Percentiles rank a stretch among this genome's conserved stretches.
These are phyloP conservation scores for Puffinus mauretanicus DNA, from an alignment of 2,113 vertebrate genomes.

Conservation along the genomic window DNA sequence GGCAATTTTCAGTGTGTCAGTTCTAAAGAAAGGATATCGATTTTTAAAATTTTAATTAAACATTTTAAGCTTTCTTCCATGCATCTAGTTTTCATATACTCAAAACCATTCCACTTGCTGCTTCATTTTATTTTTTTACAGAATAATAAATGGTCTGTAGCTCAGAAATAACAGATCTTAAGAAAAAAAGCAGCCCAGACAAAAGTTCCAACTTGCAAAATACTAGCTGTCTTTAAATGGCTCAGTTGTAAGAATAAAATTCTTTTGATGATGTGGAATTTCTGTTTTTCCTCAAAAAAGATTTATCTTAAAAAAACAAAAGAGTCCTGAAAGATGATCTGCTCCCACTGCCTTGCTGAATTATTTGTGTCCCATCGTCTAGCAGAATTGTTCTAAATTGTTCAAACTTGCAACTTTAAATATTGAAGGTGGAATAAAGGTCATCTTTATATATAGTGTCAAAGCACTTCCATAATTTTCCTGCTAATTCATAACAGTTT, in stretches of 20 bases:
- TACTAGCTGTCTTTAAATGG: background rate
- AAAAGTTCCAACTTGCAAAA: background rate
- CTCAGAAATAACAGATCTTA: background rate
- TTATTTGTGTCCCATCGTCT: background rate
- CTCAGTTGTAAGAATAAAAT: background rate
- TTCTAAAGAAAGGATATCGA: background rate
- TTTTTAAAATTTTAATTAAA: conserved; percentile 8
- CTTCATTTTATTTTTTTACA: background rate
- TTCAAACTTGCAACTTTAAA: background rate
- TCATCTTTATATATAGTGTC: background rate
- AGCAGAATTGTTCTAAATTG: background rate
- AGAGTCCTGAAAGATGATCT: background rate
- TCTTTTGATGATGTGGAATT: background rate
- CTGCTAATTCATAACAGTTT: background rate
- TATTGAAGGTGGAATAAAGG: background rate
- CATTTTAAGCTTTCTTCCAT: background rate
- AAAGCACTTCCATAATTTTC: background rate
- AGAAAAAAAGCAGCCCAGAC: background rate
- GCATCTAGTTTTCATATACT: background rate
- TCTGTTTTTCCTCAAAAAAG: too few relatives aligned
- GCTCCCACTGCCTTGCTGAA: background rate
- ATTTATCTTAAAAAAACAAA: too few relatives aligned
- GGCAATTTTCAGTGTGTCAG: background rate
- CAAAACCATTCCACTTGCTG: background rate
- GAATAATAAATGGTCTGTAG: background rate